Percentiles rank a stretch among this genome's conserved stretches.
These are phyloP conservation scores for Nemapogon koenigi DNA, from an alignment of 2,888 invertebrate species.

Conservation along the genomic window DNA sequence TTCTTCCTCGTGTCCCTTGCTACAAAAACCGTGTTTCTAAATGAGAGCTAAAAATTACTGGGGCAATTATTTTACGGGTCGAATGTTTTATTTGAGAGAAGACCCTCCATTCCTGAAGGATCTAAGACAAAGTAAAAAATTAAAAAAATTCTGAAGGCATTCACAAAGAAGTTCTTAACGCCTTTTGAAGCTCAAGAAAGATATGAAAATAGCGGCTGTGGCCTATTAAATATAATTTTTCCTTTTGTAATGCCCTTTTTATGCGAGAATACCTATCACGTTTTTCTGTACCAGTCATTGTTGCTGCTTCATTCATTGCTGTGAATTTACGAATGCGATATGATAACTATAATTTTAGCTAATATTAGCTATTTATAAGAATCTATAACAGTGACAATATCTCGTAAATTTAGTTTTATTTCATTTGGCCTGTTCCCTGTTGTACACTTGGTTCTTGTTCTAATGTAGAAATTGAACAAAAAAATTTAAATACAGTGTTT, in stretches of 20 bases:
- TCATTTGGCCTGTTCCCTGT: too few species aligned
- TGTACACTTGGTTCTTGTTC: too few species aligned
- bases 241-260: conserved; percentile 25
- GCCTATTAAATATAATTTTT: conserved; percentile 41
- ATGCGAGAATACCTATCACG: conserved; percentile 20
- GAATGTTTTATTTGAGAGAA: conserved; percentile 38
- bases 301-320: conserved; percentile 10
- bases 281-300: conserved; percentile 20
- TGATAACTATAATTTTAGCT: too few species aligned
- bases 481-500: too few species aligned
- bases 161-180: conserved; percentile 42
- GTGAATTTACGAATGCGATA: conserved; percentile 2
- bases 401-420: too few species aligned
- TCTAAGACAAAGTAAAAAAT: conserved; percentile 42
- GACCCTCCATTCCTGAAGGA: conserved; percentile 26
- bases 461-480: too few species aligned
- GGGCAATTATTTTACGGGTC: conserved; percentile 46
- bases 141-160: conserved; percentile 35
- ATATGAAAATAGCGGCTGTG: conserved; percentile 30
- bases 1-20: conserved; percentile 2
- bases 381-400: too few species aligned
- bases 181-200: conserved; percentile 30
- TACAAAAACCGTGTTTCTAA: conserved; percentile 23
- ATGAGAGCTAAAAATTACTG: conserved; percentile 43
- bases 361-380: too few species aligned